Base-by-base conservation (phyloP, 2,113 vertebrate species). In the Pseudonaja textilis region DNA sequence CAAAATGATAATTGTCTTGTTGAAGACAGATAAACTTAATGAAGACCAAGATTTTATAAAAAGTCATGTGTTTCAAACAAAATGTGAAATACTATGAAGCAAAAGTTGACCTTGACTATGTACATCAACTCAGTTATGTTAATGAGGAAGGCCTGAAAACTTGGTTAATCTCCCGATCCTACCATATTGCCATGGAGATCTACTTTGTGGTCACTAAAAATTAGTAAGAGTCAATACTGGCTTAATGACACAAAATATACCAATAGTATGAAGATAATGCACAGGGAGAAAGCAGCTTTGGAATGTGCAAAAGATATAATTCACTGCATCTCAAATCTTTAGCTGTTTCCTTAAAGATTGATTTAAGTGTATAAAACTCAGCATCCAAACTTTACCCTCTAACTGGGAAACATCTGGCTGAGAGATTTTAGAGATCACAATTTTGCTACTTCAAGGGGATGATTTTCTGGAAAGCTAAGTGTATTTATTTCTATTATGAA, bases 341-440 rank as follows among this genome's bases (percentile, higher is more conserved):
- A 89, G 74, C 95, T 86, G 64, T 90, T 90, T 90, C 92, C 87
- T 95, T 93, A 93, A 94, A 95, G 96, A 97, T 97, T 96, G 94
- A 96, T 97, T 50, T 96, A 95, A 93, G 74, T 59, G 61, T 88
- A 96, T 95, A 96, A 95, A 96, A 93, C n/a, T 92, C 90, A 56
- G n/a, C 93, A 94, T 96, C 96, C 89, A 93, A 93, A 74, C 93
- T 91, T 74, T 93, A n/a, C 87, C 54, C 91, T 95, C 95, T 95
- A 95, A 88, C 94, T 96, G 94, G 88, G 96, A 96, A 97, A 97
- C 95, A 97, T 96, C 96, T 96, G 95, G 94, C 94, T 95, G 96
- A 90, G 85, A 95, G 93, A 94, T 93, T 91, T 94, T 90, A 94
- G 89, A 94, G 93, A 94, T 94, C 94, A 93, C 94, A 96, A 92